Evolutionary conservation across 2,888 invertebrate species (phyloP).

Genomic region (Anagyrus pseudococci): DNA sequence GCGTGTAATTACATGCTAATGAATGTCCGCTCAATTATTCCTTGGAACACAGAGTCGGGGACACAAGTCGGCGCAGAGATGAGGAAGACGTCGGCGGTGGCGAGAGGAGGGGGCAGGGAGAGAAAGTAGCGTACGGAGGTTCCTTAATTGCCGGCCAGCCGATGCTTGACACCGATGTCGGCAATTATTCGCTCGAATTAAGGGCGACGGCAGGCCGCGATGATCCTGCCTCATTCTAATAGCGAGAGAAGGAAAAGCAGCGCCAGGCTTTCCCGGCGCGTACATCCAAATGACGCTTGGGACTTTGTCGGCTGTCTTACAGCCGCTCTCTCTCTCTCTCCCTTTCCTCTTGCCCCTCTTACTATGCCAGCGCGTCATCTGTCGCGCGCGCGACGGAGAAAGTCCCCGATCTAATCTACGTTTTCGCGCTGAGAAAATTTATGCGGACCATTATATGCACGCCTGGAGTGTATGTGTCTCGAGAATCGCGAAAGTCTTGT

Average conservation of each 20-base stretch:
- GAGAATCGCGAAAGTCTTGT: too few species aligned
- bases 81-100: too few species aligned
- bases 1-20: constrained; percentile 13
- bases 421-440: neutral
- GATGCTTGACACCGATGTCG: constrained; percentile 18
- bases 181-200: constrained; percentile 22
- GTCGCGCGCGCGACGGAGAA: neutral
- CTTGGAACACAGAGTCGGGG: neutral
- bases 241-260: too few species aligned
- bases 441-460: neutral
- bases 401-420: neutral
- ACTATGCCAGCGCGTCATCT: neutral
- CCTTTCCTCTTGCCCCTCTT: neutral
- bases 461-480: too few species aligned
- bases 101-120: neutral
- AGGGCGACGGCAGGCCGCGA: neutral
- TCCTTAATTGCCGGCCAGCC: constrained; percentile 3
- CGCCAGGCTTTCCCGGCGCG: neutral
- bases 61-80: neutral
- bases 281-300: neutral
- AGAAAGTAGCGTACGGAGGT: constrained; percentile 2
- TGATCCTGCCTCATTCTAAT: too few species aligned
- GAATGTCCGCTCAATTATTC: constrained; percentile 9
- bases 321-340: neutral
- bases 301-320: neutral